Evolutionary conservation across 2,888 invertebrate species (phyloP), one percentile per base, ranked within the genome.

Genomic region (Drosophila maculinotata): DNA sequence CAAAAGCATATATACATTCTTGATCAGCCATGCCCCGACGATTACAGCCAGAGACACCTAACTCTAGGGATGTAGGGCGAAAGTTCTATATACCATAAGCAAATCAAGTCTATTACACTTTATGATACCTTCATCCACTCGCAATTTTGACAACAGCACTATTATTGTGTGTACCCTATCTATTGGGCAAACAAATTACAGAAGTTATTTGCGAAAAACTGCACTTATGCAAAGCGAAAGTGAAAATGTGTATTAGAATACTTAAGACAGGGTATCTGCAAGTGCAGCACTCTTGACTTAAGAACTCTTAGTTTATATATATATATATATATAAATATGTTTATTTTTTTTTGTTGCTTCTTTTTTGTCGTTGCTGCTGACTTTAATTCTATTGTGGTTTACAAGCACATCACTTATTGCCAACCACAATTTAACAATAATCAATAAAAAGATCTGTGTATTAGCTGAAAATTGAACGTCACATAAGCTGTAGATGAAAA

Each of bases 341-440:
- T n/a, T n/a, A 3, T 36, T 1, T 15, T 1, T 15, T 12, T 3
- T 8, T 28, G 1, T 8, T 17, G n/a, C n/a, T n/a, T 9, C 1
- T 41, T 10, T n/a, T 7, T 0, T 3, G 10, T 7, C 5, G 5
- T 52, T 53, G 52, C 33, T 36, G 51, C 38, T 38, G 25, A 15
- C n/a, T 9, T n/a, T 25, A 9, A 8, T 10, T 38, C 20, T 28
- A 49, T 51, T 38, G 30, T 25, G 52, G 31, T 5, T 52, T 20
- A 53, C 17, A 26, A 23, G 28, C 30, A 30, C 25, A 31, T 15
- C 2, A 25, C 5, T 42, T 58, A 56, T 30, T 38, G 51, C 51
- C 51, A 51, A 56, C 14, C 56, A 38, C 49, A 38, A 38, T 23
- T 49, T n/a, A 35, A 48, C 23, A 25, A 17, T 9, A 5, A 12